These are phyloP conservation scores for Stigmatopora nigra DNA, from an alignment of 2,113 vertebrate genomes.

Conservation along the genomic window DNA sequence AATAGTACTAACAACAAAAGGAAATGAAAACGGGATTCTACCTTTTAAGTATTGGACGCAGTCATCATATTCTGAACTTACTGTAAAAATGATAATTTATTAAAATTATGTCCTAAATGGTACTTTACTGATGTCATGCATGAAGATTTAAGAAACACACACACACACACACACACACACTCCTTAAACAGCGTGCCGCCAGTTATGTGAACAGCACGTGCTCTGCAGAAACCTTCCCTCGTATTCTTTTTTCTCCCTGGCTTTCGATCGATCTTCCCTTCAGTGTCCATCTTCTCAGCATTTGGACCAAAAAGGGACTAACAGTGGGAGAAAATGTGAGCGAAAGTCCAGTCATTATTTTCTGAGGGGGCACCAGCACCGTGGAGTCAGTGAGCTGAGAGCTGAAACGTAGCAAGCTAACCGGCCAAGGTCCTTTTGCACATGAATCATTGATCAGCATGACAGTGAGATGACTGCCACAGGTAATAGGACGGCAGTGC, in stretches of 20 bases:
- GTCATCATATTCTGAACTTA: neutral
- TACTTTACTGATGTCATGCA: neutral
- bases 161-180: slow-evolving; percentile 31
- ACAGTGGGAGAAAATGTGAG: slow-evolving; percentile 22
- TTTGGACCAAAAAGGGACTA: slow-evolving; percentile 18
- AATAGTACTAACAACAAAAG: no score
- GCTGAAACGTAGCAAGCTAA: slow-evolving; percentile 51
- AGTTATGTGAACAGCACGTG: slow-evolving; percentile 47
- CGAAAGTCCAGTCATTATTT: slow-evolving; percentile 60
- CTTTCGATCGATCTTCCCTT: slow-evolving; percentile 43
- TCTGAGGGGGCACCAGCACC: slow-evolving; percentile 16
- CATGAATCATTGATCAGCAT: slow-evolving; percentile 66
- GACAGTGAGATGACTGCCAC: slow-evolving; percentile 64
- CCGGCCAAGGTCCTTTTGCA: slow-evolving; percentile 40
- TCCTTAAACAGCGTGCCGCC: slow-evolving; percentile 34
- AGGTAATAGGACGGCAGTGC: slow-evolving; percentile 58
- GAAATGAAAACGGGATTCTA: neutral
- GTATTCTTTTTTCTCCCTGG: slow-evolving; percentile 16
- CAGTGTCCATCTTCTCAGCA: slow-evolving; percentile 26
- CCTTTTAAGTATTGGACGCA: no score
- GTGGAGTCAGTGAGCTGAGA: slow-evolving; percentile 32
- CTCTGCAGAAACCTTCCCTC: slow-evolving; percentile 47
- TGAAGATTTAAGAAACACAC: slow-evolving; percentile 10
- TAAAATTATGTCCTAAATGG: neutral
- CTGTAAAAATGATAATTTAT: neutral